Evolutionary conservation across 2,113 vertebrate genomes (phyloP).

Genomic region (Lampris megalopsis): DNA sequence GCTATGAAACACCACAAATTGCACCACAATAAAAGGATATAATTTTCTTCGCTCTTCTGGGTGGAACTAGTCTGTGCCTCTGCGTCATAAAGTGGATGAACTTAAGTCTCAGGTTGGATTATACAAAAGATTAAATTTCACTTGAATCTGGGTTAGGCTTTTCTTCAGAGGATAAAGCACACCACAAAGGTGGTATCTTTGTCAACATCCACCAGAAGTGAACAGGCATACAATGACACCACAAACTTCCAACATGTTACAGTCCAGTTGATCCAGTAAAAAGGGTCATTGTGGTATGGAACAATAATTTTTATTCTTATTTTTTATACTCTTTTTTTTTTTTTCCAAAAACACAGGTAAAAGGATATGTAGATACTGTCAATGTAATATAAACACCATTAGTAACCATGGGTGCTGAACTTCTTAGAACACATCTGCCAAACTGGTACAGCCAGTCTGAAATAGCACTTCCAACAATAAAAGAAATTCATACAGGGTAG

Average conservation of each 20-base stretch:
- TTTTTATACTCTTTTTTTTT: background rate
- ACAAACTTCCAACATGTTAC: constrained; percentile 17
- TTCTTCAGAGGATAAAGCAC: constrained; percentile 44
- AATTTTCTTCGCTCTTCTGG: constrained; percentile 16
- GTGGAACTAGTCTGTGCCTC: background rate
- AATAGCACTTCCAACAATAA: constrained; percentile 26
- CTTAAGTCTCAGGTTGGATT: constrained; percentile 21
- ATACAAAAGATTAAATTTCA: constrained; percentile 45
- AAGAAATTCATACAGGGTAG: constrained; percentile 27
- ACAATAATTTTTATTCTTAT: constrained; percentile 49
- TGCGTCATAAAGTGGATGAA: constrained; percentile 16
- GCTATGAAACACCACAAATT: constrained; percentile 23
- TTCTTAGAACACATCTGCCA: constrained; percentile 35
- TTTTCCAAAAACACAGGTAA: constrained; percentile 33
- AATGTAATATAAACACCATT: constrained; percentile 42
- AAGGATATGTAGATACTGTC: constrained; percentile 34
- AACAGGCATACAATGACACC: constrained; percentile 39
- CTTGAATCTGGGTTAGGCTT: constrained; percentile 53
- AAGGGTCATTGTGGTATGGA: constrained; percentile 25
- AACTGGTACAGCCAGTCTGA: constrained; percentile 44
- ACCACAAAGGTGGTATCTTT: constrained; percentile 28
- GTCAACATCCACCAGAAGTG: constrained; percentile 43
- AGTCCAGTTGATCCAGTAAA: constrained; percentile 43
- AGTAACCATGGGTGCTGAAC: constrained; percentile 34
- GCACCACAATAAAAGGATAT: constrained; percentile 3